Conservation (phyloP, 1,140 invertebrate genomes). For the Drosophila punjabiensis region DNA sequence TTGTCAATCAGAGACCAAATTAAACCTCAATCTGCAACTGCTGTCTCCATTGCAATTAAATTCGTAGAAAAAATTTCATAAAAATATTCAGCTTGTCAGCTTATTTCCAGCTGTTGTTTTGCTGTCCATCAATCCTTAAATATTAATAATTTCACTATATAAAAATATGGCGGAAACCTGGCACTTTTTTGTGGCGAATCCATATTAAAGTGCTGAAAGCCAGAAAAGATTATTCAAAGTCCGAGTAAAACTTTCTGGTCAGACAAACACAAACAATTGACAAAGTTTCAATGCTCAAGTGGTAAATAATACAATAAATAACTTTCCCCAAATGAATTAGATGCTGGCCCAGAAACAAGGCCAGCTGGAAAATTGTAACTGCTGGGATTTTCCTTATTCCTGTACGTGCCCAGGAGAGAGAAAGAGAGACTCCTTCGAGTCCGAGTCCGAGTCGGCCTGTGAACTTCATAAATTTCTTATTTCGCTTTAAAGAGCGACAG, state of each 20-base stretch:
- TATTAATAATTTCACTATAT: constrained; percentile 13
- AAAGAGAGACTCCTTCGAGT: constrained; percentile 7
- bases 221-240: constrained; percentile 33
- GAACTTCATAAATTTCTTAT: constrained; percentile 53
- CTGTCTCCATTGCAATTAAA: constrained; percentile 19
- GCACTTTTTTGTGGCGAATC: neutral
- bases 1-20: constrained; percentile 32
- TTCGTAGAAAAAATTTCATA: constrained; percentile 3
- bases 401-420: constrained; percentile 40
- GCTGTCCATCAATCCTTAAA: constrained; percentile 23
- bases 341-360: constrained; percentile 38
- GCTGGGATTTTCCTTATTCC: constrained; percentile 8
- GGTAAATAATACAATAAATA: constrained; percentile 59
- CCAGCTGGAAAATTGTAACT: constrained; percentile 49
- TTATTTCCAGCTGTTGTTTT: neutral
- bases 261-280: constrained; percentile 50
- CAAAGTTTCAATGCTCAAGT: constrained; percentile 51
- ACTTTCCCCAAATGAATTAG: constrained; percentile 56
- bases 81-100: neutral
- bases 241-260: constrained; percentile 29
- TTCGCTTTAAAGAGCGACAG: constrained; percentile 50
- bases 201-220: constrained; percentile 37
- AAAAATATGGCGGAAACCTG: neutral
- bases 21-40: constrained; percentile 15
- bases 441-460: constrained; percentile 1